phyloP scores from a whole-genome alignment of 1,140 invertebrate species.

The Centruroides vittatus region DNA sequence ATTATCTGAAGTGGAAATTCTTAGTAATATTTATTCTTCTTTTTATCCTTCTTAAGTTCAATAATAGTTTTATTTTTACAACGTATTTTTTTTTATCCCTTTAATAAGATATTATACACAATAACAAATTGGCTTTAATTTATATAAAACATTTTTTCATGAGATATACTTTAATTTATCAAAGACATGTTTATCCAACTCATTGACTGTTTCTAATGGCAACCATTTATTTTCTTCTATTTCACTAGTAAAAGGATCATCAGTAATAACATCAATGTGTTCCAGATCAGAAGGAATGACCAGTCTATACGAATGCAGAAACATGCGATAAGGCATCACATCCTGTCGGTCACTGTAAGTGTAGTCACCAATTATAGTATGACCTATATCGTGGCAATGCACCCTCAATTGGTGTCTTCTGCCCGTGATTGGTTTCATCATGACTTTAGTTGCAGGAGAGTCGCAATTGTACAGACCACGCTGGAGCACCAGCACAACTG shows the following conservation, averaged over 20 bases:
- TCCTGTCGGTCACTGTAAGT: conserved; percentile 56
- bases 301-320: conserved; percentile 50
- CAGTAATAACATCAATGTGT: conserved; percentile 33
- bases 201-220: conserved; percentile 21
- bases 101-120: too few species aligned
- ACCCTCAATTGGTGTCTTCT: conserved; percentile 62
- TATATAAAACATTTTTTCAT: too few species aligned
- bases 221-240: conserved; percentile 21
- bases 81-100: too few species aligned
- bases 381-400: conserved; percentile 52
- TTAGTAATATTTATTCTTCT: too few species aligned
- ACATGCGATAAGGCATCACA: conserved; percentile 49
- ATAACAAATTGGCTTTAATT: too few species aligned
- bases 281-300: conserved; percentile 33
- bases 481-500: conserved; percentile 47
- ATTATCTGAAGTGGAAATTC: too few species aligned
- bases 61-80: too few species aligned
- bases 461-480: conserved; percentile 44
- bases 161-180: neutral
- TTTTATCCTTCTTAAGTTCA: too few species aligned
- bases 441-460: conserved; percentile 48
- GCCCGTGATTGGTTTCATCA: conserved; percentile 48
- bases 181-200: conserved; percentile 16
- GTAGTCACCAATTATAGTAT: conserved; percentile 65
- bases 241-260: conserved; percentile 35